Conservation (phyloP, 1,140 invertebrate species). For the Phthorimaea operculella region DNA sequence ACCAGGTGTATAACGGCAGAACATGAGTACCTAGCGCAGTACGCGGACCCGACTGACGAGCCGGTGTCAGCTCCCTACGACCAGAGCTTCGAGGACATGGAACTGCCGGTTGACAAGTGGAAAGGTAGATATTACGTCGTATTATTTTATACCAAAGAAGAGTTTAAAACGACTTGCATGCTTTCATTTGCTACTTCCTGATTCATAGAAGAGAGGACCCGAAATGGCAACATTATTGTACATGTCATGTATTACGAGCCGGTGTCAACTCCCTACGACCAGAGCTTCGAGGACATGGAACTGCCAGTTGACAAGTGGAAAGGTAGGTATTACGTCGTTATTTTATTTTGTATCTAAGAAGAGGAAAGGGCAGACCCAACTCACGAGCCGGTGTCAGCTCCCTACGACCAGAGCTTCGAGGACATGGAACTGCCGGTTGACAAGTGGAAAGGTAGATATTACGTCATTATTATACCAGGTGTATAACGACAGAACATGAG, state of each 20-base stretch:
- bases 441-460: slow-evolving; percentile 86
- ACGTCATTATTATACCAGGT: slow-evolving; percentile 28
- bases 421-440: slow-evolving; percentile 92
- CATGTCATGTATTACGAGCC: slow-evolving; percentile 96
- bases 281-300: slow-evolving; percentile 96
- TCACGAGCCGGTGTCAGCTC: slow-evolving; percentile 88
- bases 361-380: slow-evolving; percentile 90
- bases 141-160: no score
- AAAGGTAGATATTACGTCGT: slow-evolving; percentile 72
- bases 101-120: slow-evolving; percentile 92
- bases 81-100: slow-evolving; percentile 96
- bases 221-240: no score
- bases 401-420: slow-evolving; percentile 96
- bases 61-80: slow-evolving; percentile 89
- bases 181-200: no score
- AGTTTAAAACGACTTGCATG: no score
- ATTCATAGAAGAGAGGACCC: no score
- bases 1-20: slow-evolving; percentile 81
- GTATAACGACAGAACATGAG: slow-evolving; percentile 91
- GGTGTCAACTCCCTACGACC: slow-evolving; percentile 86
- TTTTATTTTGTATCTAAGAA: no score
- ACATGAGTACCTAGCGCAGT: slow-evolving; percentile 85
- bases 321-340: slow-evolving; percentile 68
- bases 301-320: slow-evolving; percentile 93
- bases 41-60: slow-evolving; percentile 94